Evolutionary conservation across 2,888 invertebrate genomes (phyloP), one percentile per base, ranked within the genome.

Genomic region (Formica aserva): DNA sequence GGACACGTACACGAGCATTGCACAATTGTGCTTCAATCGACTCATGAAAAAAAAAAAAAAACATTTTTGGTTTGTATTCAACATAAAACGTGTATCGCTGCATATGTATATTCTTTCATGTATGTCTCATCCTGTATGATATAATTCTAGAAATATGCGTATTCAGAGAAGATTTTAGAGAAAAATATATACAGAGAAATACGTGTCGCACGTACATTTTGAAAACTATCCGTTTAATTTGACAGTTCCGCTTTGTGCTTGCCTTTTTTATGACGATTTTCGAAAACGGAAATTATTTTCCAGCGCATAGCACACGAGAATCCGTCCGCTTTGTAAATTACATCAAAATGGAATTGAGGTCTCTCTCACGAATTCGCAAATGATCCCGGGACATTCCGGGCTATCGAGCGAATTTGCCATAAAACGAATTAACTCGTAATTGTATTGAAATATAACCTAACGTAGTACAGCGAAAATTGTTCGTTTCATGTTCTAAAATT

Each of bases 351-450:
- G 65, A 78, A 82, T 76, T 63, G 82, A 60, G 66, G 67, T 38
- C 35, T 38, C 45, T 26, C 35, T 63, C 66, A 48, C 60, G 84
- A 86, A 88, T 85, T 85, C 83, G 85, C 83, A 83, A 82, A 74
- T 76, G 82, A 89, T 85, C 88, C 77, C 62, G 84, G 57, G 80
- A 71, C 82, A 76, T 81, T 76, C 41, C 57, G 38, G n/a, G 62
- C 72, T 67, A 85, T 86, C 82, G 83, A 87, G 74, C 86, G 85
- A 89, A 89, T 87, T 89, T 88, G 83, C 88, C 81, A 84, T 82
- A 85, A 83, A 89, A 83, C 87, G 83, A 77, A 87, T 89, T 85
- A 89, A 86, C 77, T 77, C 62, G 82, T 84, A 88, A 88, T 88
- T 86, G 80, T 86, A 80, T 3, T 71, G 85, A 89, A 82, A 87